A percentile compares a stretch with the other conserved stretches of the same genome.
Conservation (phyloP, 2,797 vertebrate genomes). For the Mustela erminea region DNA sequence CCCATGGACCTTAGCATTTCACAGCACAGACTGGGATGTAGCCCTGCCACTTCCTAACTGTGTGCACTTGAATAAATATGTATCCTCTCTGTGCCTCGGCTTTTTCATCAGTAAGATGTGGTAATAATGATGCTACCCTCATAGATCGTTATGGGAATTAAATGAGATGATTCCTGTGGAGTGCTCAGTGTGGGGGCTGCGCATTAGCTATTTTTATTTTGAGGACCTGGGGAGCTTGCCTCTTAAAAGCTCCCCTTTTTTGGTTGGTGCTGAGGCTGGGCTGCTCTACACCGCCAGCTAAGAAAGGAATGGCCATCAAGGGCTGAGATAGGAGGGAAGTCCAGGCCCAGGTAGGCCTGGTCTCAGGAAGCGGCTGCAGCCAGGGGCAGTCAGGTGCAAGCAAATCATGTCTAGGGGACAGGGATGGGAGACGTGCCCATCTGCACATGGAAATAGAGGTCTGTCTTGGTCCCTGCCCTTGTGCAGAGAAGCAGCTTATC, state of each 20-base stretch:
- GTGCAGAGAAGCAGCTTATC: neutral
- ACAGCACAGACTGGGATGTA: neutral
- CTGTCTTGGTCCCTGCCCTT: neutral
- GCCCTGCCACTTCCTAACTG: neutral
- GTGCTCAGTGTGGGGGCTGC: neutral
- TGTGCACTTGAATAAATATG: constrained; percentile 7
- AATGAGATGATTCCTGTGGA: constrained; percentile 36
- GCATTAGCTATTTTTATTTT: neutral
- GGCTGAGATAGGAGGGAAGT: neutral
- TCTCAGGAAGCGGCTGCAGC: neutral
- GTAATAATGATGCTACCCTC: neutral
- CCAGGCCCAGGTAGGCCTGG: neutral
- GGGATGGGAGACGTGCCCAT: neutral
- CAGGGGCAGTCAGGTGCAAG: neutral
- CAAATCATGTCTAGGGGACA: neutral
- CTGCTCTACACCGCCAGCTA: neutral
- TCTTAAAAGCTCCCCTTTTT: constrained; percentile 28
- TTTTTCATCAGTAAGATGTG: constrained; percentile 4
- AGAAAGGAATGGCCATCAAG: neutral
- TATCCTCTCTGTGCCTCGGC: neutral
- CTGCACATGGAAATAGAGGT: neutral
- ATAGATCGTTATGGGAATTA: neutral
- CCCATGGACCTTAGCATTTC: neutral
- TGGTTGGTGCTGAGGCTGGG: neutral
- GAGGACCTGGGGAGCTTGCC: neutral